These are phyloP conservation scores for Ranitomeya imitator DNA, from an alignment of 2,113 vertebrate genomes.

Conservation along the genomic window DNA sequence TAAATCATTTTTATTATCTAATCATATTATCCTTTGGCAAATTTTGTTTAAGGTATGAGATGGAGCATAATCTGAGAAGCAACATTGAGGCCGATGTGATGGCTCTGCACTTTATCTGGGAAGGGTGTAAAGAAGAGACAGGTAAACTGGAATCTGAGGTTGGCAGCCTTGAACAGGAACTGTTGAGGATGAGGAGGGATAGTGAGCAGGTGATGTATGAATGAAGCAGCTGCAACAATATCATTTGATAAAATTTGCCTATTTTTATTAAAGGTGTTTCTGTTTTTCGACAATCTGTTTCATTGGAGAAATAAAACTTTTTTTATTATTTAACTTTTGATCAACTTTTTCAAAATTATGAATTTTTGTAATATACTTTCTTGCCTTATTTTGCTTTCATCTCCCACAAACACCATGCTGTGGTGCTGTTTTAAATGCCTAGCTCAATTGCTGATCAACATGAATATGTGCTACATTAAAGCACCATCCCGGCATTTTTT, in stretches of 20 bases:
- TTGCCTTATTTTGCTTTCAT: too few species aligned
- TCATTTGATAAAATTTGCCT: too few species aligned
- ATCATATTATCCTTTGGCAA: not conserved
- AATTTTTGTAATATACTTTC: too few species aligned
- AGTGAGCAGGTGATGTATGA: conserved; percentile 76
- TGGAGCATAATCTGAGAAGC: not conserved
- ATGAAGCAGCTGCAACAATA: not conserved
- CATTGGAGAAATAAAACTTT: too few species aligned
- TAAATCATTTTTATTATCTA: not conserved
- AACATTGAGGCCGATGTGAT: conserved; percentile 80
- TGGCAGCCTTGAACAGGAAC: conserved; percentile 86
- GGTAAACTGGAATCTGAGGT: conserved; percentile 81
- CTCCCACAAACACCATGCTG: too few species aligned
- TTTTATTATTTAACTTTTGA: too few species aligned
- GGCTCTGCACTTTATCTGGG: conserved; percentile 76
- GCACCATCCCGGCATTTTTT: too few species aligned
- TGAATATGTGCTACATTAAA: too few species aligned
- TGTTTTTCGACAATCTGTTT: too few species aligned
- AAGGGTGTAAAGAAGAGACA: conserved; percentile 79
- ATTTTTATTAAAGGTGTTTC: not conserved
- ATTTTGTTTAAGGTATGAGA: conserved; percentile 22
- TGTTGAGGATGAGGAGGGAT: conserved; percentile 86
- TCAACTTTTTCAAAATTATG: too few species aligned
- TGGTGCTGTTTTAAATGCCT: too few species aligned
- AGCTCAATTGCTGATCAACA: too few species aligned